Evolutionary conservation across 2,113 vertebrate species (phyloP).

Genomic region (Phylloscopus trochilus): DNA sequence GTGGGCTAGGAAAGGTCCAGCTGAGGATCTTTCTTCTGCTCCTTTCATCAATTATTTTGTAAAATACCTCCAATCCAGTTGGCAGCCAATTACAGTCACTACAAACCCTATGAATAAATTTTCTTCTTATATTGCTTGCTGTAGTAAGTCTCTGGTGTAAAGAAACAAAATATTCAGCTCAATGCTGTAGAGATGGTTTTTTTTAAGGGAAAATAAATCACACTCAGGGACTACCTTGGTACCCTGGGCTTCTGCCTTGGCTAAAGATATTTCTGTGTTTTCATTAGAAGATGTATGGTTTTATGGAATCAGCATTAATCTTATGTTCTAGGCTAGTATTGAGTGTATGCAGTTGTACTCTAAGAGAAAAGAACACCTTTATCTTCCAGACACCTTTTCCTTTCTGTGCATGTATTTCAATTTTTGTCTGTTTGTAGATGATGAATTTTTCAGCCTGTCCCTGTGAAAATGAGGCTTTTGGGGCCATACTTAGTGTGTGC

Average conservation of each 20-base stretch:
- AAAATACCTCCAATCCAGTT: constrained; percentile 7
- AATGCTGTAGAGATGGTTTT: constrained; percentile 20
- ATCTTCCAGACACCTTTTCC: neutral
- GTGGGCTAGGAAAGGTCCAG: neutral
- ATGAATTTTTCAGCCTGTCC: neutral
- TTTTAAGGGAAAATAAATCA: constrained; percentile 33
- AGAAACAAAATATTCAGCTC: constrained; percentile 22
- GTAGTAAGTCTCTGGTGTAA: neutral
- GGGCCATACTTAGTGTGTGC: neutral
- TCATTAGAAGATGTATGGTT: constrained; percentile 38
- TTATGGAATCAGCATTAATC: constrained; percentile 40
- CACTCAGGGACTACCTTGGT: neutral
- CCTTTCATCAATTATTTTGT: constrained; percentile 22
- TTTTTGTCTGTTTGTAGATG: neutral
- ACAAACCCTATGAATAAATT: constrained; percentile 18
- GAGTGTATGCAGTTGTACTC: neutral
- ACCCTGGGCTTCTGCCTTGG: neutral
- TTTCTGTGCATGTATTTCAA: neutral
- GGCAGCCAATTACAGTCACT: constrained; percentile 23
- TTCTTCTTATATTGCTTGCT: neutral
- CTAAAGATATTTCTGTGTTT: constrained; percentile 19
- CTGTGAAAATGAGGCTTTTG: neutral
- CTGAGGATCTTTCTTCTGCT: neutral
- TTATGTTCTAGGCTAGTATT: neutral
- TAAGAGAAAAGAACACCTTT: neutral